These are phyloP conservation scores for Myotis davidii DNA, from an alignment of 2,113 vertebrate genomes.

Conservation along the genomic window DNA sequence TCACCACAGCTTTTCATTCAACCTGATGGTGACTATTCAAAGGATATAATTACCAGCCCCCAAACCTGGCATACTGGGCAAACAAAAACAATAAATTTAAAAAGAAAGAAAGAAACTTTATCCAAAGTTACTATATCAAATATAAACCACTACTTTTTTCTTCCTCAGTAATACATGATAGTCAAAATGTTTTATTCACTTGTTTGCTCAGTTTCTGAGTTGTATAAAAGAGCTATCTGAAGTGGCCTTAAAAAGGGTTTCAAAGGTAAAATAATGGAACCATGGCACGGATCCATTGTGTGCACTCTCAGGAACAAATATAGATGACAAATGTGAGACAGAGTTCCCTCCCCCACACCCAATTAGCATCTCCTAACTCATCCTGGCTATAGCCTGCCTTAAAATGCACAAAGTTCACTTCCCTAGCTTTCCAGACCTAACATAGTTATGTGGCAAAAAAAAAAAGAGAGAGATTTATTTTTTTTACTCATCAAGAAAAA, in stretches of 20 bases:
- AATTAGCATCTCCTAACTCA: not conserved
- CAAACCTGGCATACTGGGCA: not conserved
- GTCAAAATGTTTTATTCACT: not conserved
- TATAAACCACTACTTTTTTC: not conserved
- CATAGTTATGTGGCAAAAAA: not conserved
- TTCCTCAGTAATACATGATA: not conserved
- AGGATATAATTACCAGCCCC: not conserved
- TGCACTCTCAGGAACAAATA: not conserved
- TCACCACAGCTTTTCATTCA: not conserved
- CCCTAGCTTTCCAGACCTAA: not conserved
- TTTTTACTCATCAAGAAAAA: conserved; percentile 52
- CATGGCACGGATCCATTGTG: not conserved
- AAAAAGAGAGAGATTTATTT: not conserved
- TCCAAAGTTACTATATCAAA: not conserved
- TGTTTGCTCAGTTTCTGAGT: conserved; percentile 12
- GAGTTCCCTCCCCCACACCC: not conserved
- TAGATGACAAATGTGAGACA: not conserved
- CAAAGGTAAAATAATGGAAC: conserved; percentile 35
- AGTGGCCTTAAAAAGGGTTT: not conserved
- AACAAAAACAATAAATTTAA: no score
- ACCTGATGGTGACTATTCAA: not conserved
- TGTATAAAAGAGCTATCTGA: not conserved
- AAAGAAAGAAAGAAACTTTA: conserved; percentile 20
- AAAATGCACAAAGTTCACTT: not conserved
- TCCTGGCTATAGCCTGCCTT: not conserved